phyloP scores from a whole-genome alignment of 2,113 vertebrate genomes.

The Arenaria interpres region DNA sequence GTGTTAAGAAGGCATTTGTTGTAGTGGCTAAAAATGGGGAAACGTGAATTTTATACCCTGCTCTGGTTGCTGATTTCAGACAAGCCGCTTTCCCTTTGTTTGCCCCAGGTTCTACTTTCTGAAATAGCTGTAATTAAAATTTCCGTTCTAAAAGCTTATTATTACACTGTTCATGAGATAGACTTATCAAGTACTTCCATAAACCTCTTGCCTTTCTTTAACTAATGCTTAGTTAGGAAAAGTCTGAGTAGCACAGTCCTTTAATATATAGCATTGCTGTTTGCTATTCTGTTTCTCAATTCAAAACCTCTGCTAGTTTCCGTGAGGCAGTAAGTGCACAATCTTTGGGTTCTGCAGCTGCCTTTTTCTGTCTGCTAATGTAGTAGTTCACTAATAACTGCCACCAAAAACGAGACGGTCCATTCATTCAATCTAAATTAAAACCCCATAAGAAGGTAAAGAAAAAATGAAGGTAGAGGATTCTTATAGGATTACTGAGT shows the following conservation, averaged over 20 bases:
- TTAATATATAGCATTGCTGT: background rate
- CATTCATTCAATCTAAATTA: background rate
- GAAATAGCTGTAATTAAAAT: slow-evolving; percentile 7
- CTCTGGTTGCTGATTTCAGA: background rate
- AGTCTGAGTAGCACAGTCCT: background rate
- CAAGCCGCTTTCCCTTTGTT: background rate
- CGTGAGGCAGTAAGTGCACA: background rate
- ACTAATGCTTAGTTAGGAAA: background rate
- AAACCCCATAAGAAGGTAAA: background rate
- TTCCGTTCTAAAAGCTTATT: background rate
- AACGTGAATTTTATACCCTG: background rate
- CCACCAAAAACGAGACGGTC: background rate
- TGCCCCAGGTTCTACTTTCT: background rate
- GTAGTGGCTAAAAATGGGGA: background rate
- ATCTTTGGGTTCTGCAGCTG: background rate
- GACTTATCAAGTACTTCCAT: background rate
- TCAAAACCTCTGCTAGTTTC: background rate
- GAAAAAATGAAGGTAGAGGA: background rate
- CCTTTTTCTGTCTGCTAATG: background rate
- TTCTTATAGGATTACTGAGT: background rate
- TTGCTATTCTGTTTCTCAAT: background rate
- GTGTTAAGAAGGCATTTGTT: background rate
- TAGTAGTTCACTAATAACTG: background rate
- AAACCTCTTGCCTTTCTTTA: background rate
- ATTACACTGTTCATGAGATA: background rate